These are phyloP conservation scores for Acestrorhynchus altus DNA, from an alignment of 2,797 vertebrate genomes.

Conservation along the genomic window DNA sequence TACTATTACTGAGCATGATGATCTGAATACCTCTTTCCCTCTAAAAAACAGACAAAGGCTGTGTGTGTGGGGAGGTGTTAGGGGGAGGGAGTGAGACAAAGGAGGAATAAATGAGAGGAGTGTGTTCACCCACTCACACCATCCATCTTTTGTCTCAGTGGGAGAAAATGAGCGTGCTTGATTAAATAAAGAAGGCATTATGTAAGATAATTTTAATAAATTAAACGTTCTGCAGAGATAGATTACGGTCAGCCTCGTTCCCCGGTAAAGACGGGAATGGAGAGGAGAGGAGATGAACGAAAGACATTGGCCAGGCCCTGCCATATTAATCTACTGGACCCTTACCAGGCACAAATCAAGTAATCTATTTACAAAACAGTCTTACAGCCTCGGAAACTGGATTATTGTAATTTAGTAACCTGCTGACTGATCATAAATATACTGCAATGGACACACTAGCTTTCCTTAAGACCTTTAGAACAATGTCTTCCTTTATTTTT, in stretches of 20 bases:
- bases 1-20: constrained; percentile 31
- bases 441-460: background rate
- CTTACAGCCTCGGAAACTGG: constrained; percentile 22
- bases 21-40: constrained; percentile 37
- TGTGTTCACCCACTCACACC: constrained; percentile 55
- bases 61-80: constrained; percentile 2
- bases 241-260: constrained; percentile 47
- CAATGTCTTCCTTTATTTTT: constrained; percentile 21
- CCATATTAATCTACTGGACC: background rate
- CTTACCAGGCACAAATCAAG: constrained; percentile 19
- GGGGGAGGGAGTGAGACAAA: constrained; percentile 34
- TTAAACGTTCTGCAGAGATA: constrained; percentile 44
- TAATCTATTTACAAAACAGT: background rate
- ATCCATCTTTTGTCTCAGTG: constrained; percentile 53
- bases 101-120: constrained; percentile 46
- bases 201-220: constrained; percentile 58
- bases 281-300: constrained; percentile 8
- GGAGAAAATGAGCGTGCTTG: constrained; percentile 53
- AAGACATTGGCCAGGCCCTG: constrained; percentile 16
- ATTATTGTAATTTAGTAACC: background rate
- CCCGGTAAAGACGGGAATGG: background rate
- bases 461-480: background rate
- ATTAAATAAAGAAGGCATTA: constrained; percentile 62
- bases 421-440: background rate
- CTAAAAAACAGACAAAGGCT: constrained; percentile 45